Conservation (phyloP, 37 sponge, comb jelly and placozoan species). For the Corticium candelabrum region DNA sequence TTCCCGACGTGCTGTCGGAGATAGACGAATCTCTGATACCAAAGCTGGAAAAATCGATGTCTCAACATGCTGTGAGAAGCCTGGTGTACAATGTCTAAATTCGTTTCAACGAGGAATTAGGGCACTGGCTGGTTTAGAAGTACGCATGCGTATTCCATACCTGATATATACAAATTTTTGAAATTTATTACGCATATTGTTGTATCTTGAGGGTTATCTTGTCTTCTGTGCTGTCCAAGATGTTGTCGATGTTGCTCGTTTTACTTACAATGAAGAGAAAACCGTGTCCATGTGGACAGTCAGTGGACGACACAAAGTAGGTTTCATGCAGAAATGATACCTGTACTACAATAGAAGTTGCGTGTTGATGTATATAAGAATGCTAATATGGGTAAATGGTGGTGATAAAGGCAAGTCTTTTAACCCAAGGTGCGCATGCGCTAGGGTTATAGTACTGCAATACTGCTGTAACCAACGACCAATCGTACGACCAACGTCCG, state of each 20-base stretch:
- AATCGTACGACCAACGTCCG: too few relatives aligned
- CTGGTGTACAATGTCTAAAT: background rate
- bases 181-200: background rate
- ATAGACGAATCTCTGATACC: background rate
- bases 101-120: background rate
- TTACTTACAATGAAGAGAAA: slow-evolving; percentile 50
- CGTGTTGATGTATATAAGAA: too few relatives aligned
- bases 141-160: background rate
- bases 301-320: slow-evolving; percentile 62
- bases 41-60: background rate
- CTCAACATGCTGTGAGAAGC: background rate
- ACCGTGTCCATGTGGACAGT: slow-evolving; percentile 57
- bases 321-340: too few relatives aligned
- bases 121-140: background rate
- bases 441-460: too few relatives aligned
- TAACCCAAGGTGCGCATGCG: too few relatives aligned
- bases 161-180: background rate
- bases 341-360: too few relatives aligned
- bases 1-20: slow-evolving; percentile 39
- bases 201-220: background rate
- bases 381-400: too few relatives aligned
- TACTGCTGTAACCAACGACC: too few relatives aligned
- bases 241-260: slow-evolving; percentile 22
- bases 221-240: slow-evolving; percentile 47
- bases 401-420: too few relatives aligned